Base-by-base conservation (phyloP, 2,797 vertebrate genomes). In the Clarias pachynema region DNA sequence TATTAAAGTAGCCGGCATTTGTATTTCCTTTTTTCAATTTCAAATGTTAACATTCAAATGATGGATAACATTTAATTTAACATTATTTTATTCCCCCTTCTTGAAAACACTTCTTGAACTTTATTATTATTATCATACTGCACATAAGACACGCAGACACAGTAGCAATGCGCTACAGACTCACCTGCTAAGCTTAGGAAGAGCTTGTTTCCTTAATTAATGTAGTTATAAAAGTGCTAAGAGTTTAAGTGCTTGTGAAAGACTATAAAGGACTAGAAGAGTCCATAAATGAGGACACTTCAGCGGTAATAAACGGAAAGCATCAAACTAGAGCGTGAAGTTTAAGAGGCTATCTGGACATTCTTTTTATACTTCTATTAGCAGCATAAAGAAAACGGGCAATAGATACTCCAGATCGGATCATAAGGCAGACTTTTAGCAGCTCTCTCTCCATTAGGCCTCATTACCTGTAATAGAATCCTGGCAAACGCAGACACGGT, bases 381-480 rank as follows among this genome's bases (percentile, higher is more conserved):
- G 69, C 77, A 75, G 77, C 66, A 87, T 53, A 72, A 70, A 89
- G 78, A 89, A 81, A 84, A 80, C 85, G 59, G 62, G 87, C 82
- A 89, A 88, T 92, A 92, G 86, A 68, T 84, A 85, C 91, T 88
- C 88, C 81, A 78, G 60, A 85, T 90, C 85, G 88, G 72, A 88
- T 37, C 80, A 88, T 85, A 79, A 89, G 81, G 86, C 89, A 85
- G 83, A 83, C 80, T 85, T 92, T 89, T 83, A 85, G 89, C 83
- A 84, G 84, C 37, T 87, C 86, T 77, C 60, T 87, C 83, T 84
- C 82, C 88, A 91, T 92, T 93, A 93, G 70, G 66, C 22, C 74
- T 86, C 90, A 94, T 94, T 93, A 94, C 83, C 86, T 91, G 93
- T 92, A 94, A 93, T 84, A 84, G 86, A 86, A 93, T 90, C 85